Evolutionary conservation across 2,113 vertebrate species (phyloP).

Genomic region (Athene cunicularia): DNA sequence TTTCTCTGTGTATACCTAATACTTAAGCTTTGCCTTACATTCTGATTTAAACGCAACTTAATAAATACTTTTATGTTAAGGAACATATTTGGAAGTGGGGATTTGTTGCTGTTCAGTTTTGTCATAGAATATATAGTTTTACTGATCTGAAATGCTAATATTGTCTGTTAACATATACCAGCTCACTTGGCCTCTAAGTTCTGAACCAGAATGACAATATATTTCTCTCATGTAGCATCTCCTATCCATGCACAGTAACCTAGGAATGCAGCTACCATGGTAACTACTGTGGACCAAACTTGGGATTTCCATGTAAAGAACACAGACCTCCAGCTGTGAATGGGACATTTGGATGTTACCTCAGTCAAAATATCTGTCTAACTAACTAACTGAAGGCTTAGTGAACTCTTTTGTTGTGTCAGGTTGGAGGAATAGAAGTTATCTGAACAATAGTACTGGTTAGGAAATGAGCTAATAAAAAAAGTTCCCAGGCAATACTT

Average conservation of each 20-base stretch:
- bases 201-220: not conserved
- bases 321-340: not conserved
- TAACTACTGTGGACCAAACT: not conserved
- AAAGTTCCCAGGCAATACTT: not conserved
- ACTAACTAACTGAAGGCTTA: not conserved
- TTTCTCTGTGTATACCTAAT: not conserved
- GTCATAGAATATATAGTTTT: not conserved
- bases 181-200: not conserved
- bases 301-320: not conserved
- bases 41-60: not conserved
- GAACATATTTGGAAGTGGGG: not conserved
- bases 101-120: not conserved
- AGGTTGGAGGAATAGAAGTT: not conserved
- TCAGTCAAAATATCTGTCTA: not conserved
- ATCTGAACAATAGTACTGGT: not conserved
- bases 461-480: not conserved
- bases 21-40: not conserved
- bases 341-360: not conserved
- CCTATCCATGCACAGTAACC: not conserved
- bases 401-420: not conserved
- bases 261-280: not conserved
- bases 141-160: not conserved
- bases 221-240: not conserved
- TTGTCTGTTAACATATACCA: not conserved
- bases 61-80: not conserved